Conservation (phyloP, 2,113 vertebrate genomes). For the Illadopsis cleaveri region DNA sequence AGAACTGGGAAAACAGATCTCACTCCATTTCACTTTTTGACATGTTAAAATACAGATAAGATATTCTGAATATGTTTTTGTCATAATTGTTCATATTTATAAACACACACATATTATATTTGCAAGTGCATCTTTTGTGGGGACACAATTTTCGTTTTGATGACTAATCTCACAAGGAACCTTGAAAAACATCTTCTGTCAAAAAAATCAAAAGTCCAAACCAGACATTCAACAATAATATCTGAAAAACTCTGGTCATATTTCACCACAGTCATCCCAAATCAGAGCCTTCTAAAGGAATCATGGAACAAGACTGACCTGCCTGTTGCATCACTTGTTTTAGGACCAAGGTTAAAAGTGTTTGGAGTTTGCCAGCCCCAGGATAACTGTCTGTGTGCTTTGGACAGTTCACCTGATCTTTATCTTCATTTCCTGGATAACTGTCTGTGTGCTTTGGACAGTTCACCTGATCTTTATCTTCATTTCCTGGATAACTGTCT, state of each 20-base stretch:
- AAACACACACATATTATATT: background rate
- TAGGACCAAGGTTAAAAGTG: background rate
- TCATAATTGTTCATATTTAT: background rate
- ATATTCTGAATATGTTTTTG: background rate
- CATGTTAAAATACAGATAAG: background rate
- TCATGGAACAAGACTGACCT: background rate
- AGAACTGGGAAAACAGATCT: background rate
- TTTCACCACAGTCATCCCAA: background rate
- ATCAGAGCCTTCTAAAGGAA: background rate
- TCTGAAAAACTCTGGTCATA: background rate
- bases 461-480: background rate
- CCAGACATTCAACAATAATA: background rate
- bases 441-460: background rate
- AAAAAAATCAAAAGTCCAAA: background rate
- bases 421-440: background rate
- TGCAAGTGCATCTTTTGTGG: background rate
- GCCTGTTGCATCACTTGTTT: background rate
- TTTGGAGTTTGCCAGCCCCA: background rate
- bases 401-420: background rate
- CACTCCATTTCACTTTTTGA: background rate
- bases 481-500: background rate
- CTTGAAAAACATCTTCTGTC: background rate
- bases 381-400: background rate
- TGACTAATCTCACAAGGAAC: background rate
- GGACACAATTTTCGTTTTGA: background rate